Evolutionary conservation across 1,140 invertebrate genomes (phyloP), one percentile per base, ranked within the genome.

Genomic region (Lordiphosa stackelbergi): DNA sequence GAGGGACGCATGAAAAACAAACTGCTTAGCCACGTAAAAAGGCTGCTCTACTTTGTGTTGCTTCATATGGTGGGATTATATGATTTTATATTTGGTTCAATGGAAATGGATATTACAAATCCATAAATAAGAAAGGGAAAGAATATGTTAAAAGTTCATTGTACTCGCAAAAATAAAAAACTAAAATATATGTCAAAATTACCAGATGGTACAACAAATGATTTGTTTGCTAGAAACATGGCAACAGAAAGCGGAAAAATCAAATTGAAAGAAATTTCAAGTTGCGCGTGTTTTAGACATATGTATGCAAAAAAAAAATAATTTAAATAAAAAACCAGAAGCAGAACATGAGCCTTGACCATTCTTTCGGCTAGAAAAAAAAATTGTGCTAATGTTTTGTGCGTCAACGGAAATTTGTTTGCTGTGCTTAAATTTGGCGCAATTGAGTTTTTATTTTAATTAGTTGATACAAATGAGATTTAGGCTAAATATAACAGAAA

Each of bases 391-490:
- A 55, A 52, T 16, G 34, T 49, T 55, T 45, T 68, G 78, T 84
- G 78, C 78, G 78, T 84, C 79, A 84, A 62, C 73, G 78, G 79
- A 84, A 78, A 79, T 59, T 60, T 55, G 64, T 49, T 64, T 41
- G 48, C 43, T 34, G 40, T 48, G 28, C 28, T 69, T 43, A 48
- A 55, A 53, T 61, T 57, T 60, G 28, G 28, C 52, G 45, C 69
- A 78, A 78, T 73, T 68, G 55, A 59, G 36, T 78, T 47, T 81
- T 59, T 28, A 46, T 41, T 43, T 62, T 70, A 73, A 73, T 84
- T 84, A 62, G 62, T 52, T 53, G 31, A 31, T 31, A 31, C 28
- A 31, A 31, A 31, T 31, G 2, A 31, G 7, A 31, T 8, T 31
- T 31, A 31, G 6, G 28, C 24, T 28, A 24, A 24, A 24, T 4